phyloP scores from a whole-genome alignment of 2,797 vertebrate genomes.

The Monodelphis domestica region DNA sequence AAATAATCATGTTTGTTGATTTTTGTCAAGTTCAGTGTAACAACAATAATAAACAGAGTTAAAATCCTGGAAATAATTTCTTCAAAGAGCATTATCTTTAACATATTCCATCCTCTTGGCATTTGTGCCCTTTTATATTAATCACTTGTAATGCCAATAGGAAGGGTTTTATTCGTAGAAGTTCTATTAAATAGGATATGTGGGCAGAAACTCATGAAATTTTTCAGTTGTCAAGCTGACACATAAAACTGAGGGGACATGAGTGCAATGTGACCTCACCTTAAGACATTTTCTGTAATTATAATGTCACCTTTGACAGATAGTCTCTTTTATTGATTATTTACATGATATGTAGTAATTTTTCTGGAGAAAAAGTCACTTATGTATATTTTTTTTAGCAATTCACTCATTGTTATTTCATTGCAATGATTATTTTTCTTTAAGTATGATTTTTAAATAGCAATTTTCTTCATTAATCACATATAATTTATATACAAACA shows the following conservation, averaged over 20 bases:
- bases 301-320: slow-evolving; percentile 49
- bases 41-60: neutral
- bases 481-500: neutral
- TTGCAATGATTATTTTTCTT: neutral
- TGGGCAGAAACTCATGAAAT: slow-evolving; percentile 40
- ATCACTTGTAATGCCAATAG: neutral
- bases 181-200: slow-evolving; percentile 41
- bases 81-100: neutral
- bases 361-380: slow-evolving; percentile 28
- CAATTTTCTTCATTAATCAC: neutral
- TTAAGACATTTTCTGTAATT: slow-evolving; percentile 57
- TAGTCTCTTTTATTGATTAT: slow-evolving; percentile 27
- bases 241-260: slow-evolving; percentile 26
- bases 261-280: slow-evolving; percentile 20
- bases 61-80: neutral
- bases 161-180: slow-evolving; percentile 25
- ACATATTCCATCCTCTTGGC: neutral
- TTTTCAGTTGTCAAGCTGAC: slow-evolving; percentile 51
- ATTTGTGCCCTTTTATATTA: neutral
- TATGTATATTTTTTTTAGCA: neutral
- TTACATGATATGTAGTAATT: slow-evolving; percentile 28
- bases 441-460: neutral
- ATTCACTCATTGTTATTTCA: neutral
- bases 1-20: neutral
- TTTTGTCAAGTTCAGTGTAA: neutral